These are phyloP conservation scores for Pygoscelis adeliae DNA, from an alignment of 2,113 vertebrate species.

Conservation along the genomic window DNA sequence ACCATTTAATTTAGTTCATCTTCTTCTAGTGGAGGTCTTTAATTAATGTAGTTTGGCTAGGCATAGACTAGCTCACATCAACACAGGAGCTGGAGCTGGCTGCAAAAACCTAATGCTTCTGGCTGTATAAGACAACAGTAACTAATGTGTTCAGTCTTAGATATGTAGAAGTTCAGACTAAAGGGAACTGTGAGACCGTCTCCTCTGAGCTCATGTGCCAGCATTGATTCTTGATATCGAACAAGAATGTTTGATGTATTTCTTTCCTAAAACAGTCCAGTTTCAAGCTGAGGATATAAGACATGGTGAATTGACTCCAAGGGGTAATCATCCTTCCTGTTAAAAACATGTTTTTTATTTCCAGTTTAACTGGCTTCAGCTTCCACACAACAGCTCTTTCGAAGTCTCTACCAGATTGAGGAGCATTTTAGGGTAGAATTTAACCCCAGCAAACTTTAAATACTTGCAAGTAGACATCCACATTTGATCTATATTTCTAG, in stretches of 20 bases:
- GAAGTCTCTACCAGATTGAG: background rate
- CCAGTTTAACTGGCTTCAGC: background rate
- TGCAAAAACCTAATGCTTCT: background rate
- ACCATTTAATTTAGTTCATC: background rate
- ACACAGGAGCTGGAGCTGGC: background rate
- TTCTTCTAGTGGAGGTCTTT: background rate
- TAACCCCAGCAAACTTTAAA: background rate
- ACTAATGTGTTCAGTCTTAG: background rate
- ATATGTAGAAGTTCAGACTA: background rate
- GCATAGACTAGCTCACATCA: background rate
- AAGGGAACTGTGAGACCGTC: background rate
- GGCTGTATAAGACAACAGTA: background rate
- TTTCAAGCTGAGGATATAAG: background rate
- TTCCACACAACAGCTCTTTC: background rate
- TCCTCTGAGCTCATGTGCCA: background rate
- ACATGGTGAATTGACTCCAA: background rate
- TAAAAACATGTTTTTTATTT: background rate
- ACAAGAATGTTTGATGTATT: background rate
- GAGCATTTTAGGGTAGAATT: background rate
- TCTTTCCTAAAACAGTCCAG: background rate
- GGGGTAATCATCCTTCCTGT: background rate
- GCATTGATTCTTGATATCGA: background rate
- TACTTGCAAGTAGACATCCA: background rate
- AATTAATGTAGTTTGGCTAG: background rate
- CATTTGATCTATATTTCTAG: background rate